A percentile compares a stretch with the other conserved stretches of the same genome.
phyloP scores from a whole-genome alignment of 2,113 vertebrate genomes.

The Chloroceryle aenea region DNA sequence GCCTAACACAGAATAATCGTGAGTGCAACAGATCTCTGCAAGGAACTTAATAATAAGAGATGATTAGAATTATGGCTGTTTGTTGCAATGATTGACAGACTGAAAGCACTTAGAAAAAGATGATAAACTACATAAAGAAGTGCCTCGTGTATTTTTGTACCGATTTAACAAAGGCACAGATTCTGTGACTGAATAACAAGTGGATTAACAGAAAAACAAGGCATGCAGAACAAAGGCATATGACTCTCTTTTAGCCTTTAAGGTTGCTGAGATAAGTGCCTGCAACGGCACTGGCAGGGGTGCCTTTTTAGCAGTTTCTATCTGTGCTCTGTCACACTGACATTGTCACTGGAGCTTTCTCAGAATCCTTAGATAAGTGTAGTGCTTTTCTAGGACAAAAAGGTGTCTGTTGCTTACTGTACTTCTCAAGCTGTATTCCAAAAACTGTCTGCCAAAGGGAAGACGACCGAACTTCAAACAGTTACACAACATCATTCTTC shows the following conservation, averaged over 20 bases:
- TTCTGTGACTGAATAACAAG: neutral
- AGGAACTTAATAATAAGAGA: neutral
- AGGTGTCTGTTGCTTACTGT: neutral
- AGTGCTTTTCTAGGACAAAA: slow-evolving; percentile 29
- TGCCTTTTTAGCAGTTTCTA: slow-evolving; percentile 11
- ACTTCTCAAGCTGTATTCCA: neutral
- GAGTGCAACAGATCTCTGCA: neutral
- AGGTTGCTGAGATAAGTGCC: slow-evolving; percentile 34
- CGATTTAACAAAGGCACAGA: neutral
- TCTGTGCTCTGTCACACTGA: slow-evolving; percentile 51
- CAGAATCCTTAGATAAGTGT: slow-evolving; percentile 41
- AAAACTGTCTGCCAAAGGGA: neutral
- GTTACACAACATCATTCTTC: neutral
- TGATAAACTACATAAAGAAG: neutral
- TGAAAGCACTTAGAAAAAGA: neutral
- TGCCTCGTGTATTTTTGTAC: neutral
- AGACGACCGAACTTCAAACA: neutral
- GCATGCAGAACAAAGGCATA: neutral
- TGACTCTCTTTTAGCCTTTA: slow-evolving; percentile 14
- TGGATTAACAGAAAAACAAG: neutral
- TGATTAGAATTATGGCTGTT: neutral
- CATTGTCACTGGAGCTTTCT: slow-evolving; percentile 32
- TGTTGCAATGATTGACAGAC: neutral
- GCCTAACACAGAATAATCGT: neutral
- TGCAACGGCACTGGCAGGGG: neutral